These are phyloP conservation scores for Hipparchia sbordonii DNA, from an alignment of 2,888 invertebrate genomes.

Conservation along the genomic window DNA sequence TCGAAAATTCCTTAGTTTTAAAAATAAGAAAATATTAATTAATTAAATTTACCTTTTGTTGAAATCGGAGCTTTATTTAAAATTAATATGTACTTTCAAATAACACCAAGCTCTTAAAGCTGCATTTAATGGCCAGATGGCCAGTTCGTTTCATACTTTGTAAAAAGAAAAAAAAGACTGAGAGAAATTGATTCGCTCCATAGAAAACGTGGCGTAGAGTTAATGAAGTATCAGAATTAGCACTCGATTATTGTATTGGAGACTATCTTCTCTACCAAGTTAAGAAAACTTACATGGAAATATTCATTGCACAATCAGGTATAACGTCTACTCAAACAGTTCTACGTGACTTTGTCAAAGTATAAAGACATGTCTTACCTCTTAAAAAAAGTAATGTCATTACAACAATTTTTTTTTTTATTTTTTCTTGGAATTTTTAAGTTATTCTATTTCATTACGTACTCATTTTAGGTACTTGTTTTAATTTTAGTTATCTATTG, in stretches of 20 bases:
- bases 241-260: conserved; percentile 1
- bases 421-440: neutral
- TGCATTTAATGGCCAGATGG: conserved; percentile 48
- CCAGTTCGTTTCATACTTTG: conserved; percentile 51
- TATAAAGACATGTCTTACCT: neutral
- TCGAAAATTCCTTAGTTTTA: too few species aligned
- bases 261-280: neutral
- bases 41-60: neutral
- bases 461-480: too few species aligned
- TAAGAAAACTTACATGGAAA: conserved; percentile 8
- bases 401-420: neutral
- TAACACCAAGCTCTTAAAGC: conserved; percentile 16
- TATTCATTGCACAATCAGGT: conserved; percentile 15
- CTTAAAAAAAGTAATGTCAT: neutral
- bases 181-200: conserved; percentile 68
- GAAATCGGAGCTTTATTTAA: neutral
- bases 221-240: conserved; percentile 44
- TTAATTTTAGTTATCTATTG: too few species aligned
- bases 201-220: conserved; percentile 48
- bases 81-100: conserved; percentile 32
- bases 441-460: too few species aligned
- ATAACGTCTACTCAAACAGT: conserved; percentile 26
- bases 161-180: conserved; percentile 56
- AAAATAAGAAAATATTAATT: too few species aligned
- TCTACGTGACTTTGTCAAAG: conserved; percentile 31